Evolutionary conservation across 1,140 invertebrate genomes (phyloP), one percentile per base, ranked within the genome.

Genomic region (Potamilus streckersoni): DNA sequence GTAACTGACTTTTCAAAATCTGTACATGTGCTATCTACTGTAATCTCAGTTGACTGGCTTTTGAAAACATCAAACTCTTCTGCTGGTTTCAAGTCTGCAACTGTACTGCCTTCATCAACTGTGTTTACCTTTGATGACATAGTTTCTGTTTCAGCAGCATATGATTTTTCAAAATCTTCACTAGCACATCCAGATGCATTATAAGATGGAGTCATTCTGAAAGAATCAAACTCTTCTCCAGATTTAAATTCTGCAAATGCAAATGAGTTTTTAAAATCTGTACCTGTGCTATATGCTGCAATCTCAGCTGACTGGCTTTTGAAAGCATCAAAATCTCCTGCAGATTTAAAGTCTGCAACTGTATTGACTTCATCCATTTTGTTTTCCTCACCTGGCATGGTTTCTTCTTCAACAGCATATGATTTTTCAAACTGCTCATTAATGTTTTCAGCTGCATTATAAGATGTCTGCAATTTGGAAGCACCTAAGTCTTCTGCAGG

Each of bases 21-120:
- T 27, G 27, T 27, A 27, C 27, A 27, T 27, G 60, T 55, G 16
- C 15, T 65, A 58, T 68, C 38, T 58, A 16, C 23, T 71, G 15
- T 49, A 58, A 57, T 20, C 56, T 76, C 23, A 61, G n/a, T 63
- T 73, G 20, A 17, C n/a, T 67, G 16, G 38, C 15, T n/a, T 76
- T 58, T 55, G 13, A 58, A 60, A 63, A 49, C 69, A 59, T 57
- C 74, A 61, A 27, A 15, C 62, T 61, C 56, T 61, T 70, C 73
- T 49, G 64, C 31, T 57, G 17, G 49, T 38, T 63, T n/a, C 56
- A 57, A 31, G 56, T 66, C 38, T 23, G 17, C 58, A 38, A 17
- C 19, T 38, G n/a, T 27, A 27, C 27, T 27, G 27, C 27, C 27
- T 27, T 27, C 27, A 27, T 27, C 27, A 27, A 27, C 2, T 12